Evolutionary conservation across 2,113 vertebrate genomes (phyloP).

Genomic region (Pristiophorus japonicus): DNA sequence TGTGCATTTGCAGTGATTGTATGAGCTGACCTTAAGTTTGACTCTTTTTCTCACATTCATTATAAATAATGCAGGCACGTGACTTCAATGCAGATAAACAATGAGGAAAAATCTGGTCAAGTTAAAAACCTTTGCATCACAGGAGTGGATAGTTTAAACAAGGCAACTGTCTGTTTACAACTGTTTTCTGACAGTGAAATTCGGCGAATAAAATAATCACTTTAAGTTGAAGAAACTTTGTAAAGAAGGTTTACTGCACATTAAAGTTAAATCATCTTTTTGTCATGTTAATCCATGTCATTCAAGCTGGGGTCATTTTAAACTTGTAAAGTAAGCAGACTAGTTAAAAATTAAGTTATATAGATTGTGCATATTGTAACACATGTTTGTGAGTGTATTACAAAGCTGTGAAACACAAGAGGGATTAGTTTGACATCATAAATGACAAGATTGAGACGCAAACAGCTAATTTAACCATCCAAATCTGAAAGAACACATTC

Average conservation of each 20-base stretch:
- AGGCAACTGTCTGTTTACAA: background rate
- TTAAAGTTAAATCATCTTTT: background rate
- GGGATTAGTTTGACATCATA: background rate
- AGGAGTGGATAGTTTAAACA: background rate
- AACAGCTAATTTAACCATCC: background rate
- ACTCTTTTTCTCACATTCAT: background rate
- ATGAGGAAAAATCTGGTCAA: background rate
- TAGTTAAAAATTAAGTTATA: background rate
- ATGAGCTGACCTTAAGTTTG: background rate
- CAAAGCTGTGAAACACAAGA: background rate
- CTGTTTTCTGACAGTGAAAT: background rate
- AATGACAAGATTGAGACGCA: background rate
- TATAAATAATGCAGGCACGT: background rate
- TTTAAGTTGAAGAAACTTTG: background rate
- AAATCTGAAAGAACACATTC: background rate
- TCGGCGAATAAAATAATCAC: background rate
- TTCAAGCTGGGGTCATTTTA: background rate
- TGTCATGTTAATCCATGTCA: background rate
- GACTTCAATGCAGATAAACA: background rate
- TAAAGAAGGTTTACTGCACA: background rate
- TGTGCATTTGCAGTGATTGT: background rate
- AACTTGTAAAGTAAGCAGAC: background rate
- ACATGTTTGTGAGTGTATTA: background rate
- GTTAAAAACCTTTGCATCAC: background rate
- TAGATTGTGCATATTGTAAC: background rate